Conservation (phyloP, 2,113 vertebrate species). For the Sinocyclocheilus grahami region DNA sequence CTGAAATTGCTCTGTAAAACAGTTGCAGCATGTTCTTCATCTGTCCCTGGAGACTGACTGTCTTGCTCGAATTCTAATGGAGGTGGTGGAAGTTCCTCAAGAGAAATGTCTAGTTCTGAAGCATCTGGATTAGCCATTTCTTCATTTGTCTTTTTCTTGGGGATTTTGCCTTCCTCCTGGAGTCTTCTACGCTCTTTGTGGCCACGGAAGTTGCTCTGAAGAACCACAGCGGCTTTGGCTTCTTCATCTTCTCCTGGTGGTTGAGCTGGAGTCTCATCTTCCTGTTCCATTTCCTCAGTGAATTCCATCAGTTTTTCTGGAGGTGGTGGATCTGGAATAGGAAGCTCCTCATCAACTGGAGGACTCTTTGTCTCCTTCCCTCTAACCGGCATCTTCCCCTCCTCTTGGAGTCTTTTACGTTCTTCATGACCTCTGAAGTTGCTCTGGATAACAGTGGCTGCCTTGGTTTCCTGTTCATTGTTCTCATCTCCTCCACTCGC, state of each 20-base stretch:
- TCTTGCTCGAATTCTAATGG: conserved; percentile 31
- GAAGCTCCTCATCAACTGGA: conserved; percentile 15
- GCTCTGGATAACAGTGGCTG: conserved; percentile 76
- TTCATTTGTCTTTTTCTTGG: conserved; percentile 57
- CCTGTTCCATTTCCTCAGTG: conserved; percentile 23
- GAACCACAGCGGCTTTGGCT: conserved; percentile 65
- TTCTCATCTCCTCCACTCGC: conserved; percentile 59
- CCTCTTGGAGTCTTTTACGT: conserved; percentile 67
- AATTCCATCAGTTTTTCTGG: conserved; percentile 15
- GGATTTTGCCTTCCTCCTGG: conserved; percentile 74
- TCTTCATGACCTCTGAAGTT: conserved; percentile 77
- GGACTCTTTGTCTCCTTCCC: conserved; percentile 45
- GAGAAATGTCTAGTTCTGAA: conserved; percentile 1
- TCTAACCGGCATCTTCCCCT: conserved; percentile 59
- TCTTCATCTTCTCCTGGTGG: conserved; percentile 31
- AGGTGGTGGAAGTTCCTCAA: conserved; percentile 4
- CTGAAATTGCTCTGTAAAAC: conserved; percentile 84
- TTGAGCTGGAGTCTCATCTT: neutral
- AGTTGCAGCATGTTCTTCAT: conserved; percentile 80
- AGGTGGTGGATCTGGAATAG: neutral
- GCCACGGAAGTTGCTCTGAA: conserved; percentile 79
- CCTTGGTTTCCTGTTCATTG: conserved; percentile 68
- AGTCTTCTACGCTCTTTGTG: conserved; percentile 77
- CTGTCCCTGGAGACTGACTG: neutral
- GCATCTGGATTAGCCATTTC: conserved; percentile 20